Evolutionary conservation across 2,797 vertebrate species (phyloP), one percentile per base, ranked within the genome.

Genomic region (Phylloscopus collybita): DNA sequence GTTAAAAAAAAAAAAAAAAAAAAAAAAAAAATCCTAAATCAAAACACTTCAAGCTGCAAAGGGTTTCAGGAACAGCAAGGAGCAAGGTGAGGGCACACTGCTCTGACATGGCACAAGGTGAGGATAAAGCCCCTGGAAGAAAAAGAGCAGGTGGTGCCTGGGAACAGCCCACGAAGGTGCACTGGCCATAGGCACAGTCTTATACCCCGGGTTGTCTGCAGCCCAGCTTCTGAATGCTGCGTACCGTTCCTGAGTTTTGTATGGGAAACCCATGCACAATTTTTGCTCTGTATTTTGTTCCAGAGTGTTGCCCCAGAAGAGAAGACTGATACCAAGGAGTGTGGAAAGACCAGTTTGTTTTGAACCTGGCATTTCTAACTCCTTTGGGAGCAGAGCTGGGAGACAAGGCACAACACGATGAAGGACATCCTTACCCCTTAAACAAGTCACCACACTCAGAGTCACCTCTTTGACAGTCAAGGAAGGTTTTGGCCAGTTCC

Each of bases 81-180:
- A 21, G 53, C 1, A 1, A 34, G 16, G 17, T 36, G 42, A 49
- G 54, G 61, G 50, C 42, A 32, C 1, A 1, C 5, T 51, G 45
- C n/a, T 47, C 42, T 74, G 70, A 44, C 18, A 23, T 0, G n/a
- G 59, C 0, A 0, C 47, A 27, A 4, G 1, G n/a, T 53, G 34
- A 80, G n/a, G 34, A 6, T 56, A 70, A 61, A 57, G 21, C 3
- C 19, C 15, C 61, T 26, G 83, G 19, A 71, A 93, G 45, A 60
- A 62, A 74, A 69, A 73, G 56, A 49, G n/a, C 40, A 34, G 25
- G 30, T 49, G 7, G 3, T 0, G 0, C 5, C 29, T 51, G 44
- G 42, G 51, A 73, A 32, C 26, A 59, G 62, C 42, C 44, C 29
- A 8, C 0, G 0, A 16, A 11, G 25, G 2, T 10, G 22, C n/a